These are phyloP conservation scores for Parnassius smintheus DNA, from an alignment of 2,888 invertebrate species.

Conservation along the genomic window DNA sequence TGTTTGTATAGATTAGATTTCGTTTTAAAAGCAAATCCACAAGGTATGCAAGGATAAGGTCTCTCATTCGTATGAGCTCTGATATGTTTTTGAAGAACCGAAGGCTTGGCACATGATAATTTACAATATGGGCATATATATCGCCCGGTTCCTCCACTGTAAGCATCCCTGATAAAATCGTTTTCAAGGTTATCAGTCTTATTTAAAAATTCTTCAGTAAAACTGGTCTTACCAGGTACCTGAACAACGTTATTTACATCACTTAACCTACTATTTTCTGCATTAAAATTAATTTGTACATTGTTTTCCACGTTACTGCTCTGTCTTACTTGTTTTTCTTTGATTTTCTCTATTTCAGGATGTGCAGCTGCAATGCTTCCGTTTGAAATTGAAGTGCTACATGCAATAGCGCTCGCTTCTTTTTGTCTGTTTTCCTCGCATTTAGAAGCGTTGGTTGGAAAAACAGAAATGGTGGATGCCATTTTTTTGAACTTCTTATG, in stretches of 20 bases:
- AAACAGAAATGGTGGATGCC: slow-evolving; percentile 81
- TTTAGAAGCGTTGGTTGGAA: slow-evolving; percentile 56
- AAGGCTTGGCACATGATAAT: slow-evolving; percentile 94
- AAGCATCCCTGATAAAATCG: slow-evolving; percentile 74
- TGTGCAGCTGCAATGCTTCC: slow-evolving; percentile 73
- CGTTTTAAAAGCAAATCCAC: slow-evolving; percentile 96
- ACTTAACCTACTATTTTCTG: slow-evolving; percentile 72
- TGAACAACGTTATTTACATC: slow-evolving; percentile 75
- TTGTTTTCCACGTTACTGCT: slow-evolving; percentile 62
- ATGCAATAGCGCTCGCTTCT: slow-evolving; percentile 54
- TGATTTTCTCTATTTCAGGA: slow-evolving; percentile 74
- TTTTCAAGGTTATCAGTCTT: slow-evolving; percentile 79
- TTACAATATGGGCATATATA: slow-evolving; percentile 94
- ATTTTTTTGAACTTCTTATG: slow-evolving; percentile 97
- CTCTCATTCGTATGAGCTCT: slow-evolving; percentile 96
- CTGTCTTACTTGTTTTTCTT: slow-evolving; percentile 52
- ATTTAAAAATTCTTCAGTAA: slow-evolving; percentile 77
- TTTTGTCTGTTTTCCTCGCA: slow-evolving; percentile 57
- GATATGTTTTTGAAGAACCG: slow-evolving; percentile 96
- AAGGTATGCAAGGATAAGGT: slow-evolving; percentile 93
- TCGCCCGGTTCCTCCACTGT: slow-evolving; percentile 81
- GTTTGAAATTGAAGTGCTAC: slow-evolving; percentile 64
- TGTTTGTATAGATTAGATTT: slow-evolving; percentile 96
- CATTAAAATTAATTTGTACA: slow-evolving; percentile 80
- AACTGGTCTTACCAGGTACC: slow-evolving; percentile 79